Evolutionary conservation across 2,113 vertebrate species (phyloP), one percentile per base, ranked within the genome.

Genomic region (Myiozetetes cayanensis): DNA sequence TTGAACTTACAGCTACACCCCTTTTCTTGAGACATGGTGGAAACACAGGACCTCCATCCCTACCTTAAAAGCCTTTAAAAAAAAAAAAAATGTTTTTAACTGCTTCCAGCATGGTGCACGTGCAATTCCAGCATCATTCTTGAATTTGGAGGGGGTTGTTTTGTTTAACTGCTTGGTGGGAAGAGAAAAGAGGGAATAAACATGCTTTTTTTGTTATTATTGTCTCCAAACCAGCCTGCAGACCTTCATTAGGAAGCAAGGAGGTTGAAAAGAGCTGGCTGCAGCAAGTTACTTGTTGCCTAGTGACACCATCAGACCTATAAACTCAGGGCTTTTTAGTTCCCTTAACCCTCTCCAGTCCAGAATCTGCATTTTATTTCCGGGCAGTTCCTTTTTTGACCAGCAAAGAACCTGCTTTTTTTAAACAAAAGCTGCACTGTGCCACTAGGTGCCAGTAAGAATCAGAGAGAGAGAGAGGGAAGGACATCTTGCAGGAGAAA

Each of bases 211-310:
- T 41, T 81, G 39, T 77, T 72, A 39, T 82, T 88, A 39, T 55
- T 89, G 43, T 71, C 27, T 89, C 52, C 19, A 44, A 71, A 61
- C 3, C 67, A 85, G 18, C 28, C 41, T 73, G 68, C 53, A 90
- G 81, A 62, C 37, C 41, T 79, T 56, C 85, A 35, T 80, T 80
- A 83, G 67, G 75, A 74, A 91, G 55, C 50, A 67, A 70, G 65
- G 47, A 82, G 87, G 76, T 8, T 91, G 90, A 56, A 89, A 86
- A 85, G 85, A 92, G 71, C 90, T 92, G 89, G 77, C 80, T 96
- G 88, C 90, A 92, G 93, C 93, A 92, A 47, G 89, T 87, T 93
- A 94, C 75, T 85, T 96, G 93, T 96, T 95, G 94, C 91, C 88
- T 96, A 95, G 96, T 96, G 94, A 97, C 94, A 97, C 92, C 67